These are phyloP conservation scores for Dryomyza anilis DNA, from an alignment of 2,888 invertebrate genomes.

Conservation along the genomic window DNA sequence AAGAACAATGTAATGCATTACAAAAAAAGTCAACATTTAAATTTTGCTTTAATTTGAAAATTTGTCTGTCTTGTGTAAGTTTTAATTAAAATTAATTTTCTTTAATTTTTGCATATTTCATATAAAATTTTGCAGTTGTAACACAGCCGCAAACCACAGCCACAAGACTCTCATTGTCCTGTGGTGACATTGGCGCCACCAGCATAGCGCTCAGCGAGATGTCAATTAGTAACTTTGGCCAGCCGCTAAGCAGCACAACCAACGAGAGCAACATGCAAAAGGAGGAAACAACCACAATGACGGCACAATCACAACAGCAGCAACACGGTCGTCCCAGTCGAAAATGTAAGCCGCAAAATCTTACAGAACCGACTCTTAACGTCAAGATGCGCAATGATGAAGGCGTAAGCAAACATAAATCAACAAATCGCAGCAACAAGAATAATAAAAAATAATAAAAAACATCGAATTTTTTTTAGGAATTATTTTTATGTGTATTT, in stretches of 20 bases:
- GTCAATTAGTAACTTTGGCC: conserved; percentile 26
- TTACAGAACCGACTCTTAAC: conserved; percentile 23
- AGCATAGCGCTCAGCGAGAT: conserved; percentile 22
- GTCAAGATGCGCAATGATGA: conserved; percentile 30
- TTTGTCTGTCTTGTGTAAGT: too few relatives aligned
- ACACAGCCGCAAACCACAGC: too few relatives aligned
- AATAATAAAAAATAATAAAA: not conserved
- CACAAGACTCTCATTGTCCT: too few relatives aligned
- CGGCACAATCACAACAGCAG: not conserved
- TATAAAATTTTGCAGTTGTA: not conserved
- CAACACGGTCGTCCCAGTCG: conserved; percentile 22
- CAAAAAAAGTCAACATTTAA: too few relatives aligned
- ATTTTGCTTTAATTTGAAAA: too few relatives aligned
- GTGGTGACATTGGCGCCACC: not conserved
- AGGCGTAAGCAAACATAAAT: not conserved
- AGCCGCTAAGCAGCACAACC: conserved; percentile 34
- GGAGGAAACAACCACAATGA: not conserved
- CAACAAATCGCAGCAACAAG: not conserved
- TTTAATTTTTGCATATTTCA: too few relatives aligned
- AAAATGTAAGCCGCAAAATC: conserved; percentile 30
- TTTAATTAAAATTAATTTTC: too few relatives aligned
- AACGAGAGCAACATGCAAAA: not conserved
- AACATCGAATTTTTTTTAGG: not conserved
- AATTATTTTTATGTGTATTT: not conserved
- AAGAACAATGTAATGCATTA: too few relatives aligned